phyloP scores from a whole-genome alignment of 2,888 invertebrate genomes.

The Cynaeus angustus region DNA sequence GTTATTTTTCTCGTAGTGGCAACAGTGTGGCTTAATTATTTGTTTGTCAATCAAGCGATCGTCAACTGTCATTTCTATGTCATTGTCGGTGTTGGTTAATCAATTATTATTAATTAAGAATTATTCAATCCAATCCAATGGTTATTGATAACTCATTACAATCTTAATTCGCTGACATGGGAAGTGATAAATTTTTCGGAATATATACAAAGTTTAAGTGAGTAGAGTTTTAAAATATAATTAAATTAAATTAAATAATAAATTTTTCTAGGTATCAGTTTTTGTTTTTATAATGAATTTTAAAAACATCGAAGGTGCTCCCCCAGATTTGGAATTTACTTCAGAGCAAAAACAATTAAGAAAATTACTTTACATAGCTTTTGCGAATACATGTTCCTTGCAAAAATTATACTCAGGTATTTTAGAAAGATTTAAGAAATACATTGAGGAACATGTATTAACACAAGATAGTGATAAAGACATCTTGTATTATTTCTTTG shows the following conservation, averaged over 20 bases:
- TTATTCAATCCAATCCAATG: constrained; percentile 6
- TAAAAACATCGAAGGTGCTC: constrained; percentile 18
- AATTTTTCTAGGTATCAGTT: constrained; percentile 7
- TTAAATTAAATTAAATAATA: neutral
- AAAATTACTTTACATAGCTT: constrained; percentile 23
- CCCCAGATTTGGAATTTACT: constrained; percentile 34
- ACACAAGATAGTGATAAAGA: constrained; percentile 29
- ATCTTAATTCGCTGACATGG: constrained; percentile 4
- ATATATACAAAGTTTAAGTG: too few species aligned
- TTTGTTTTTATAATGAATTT: constrained; percentile 33
- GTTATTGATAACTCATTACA: neutral
- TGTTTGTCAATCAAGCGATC: constrained; percentile 1
- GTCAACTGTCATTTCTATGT: constrained; percentile 8
- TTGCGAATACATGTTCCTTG: constrained; percentile 28
- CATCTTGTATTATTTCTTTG: constrained; percentile 28
- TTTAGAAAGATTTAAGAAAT: constrained; percentile 30
- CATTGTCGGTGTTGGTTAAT: constrained; percentile 9
- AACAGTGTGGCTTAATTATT: constrained; percentile 6
- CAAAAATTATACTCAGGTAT: constrained; percentile 34
- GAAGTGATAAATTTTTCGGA: constrained; percentile 2
- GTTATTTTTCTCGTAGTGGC: constrained; percentile 6
- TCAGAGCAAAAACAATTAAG: constrained; percentile 30
- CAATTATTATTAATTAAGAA: constrained; percentile 7
- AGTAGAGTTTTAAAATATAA: neutral
- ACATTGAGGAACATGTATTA: constrained; percentile 29